Conservation (phyloP, 2,113 vertebrate genomes). For the Pedetes capensis region DNA sequence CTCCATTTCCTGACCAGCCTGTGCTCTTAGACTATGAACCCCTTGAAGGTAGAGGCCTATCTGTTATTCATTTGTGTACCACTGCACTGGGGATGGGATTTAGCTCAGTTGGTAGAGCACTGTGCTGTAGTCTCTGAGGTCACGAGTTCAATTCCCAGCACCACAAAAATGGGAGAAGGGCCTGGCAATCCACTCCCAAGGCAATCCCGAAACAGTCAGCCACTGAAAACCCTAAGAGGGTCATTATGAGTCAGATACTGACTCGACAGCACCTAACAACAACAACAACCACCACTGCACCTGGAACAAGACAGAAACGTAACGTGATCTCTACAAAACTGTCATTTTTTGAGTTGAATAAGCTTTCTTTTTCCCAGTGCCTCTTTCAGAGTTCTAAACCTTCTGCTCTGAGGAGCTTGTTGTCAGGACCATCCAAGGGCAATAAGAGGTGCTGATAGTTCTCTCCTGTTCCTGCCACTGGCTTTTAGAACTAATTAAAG, state of each 20-base stretch:
- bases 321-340: not conserved
- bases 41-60: not conserved
- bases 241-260: too few relatives aligned
- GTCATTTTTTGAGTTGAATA: not conserved
- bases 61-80: not conserved
- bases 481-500: constrained; percentile 55
- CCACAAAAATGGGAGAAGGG: too few relatives aligned
- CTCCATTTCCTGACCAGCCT: not conserved
- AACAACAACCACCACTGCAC: not conserved
- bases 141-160: too few relatives aligned
- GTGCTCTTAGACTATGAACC: not conserved
- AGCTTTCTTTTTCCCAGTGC: not conserved
- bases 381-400: not conserved
- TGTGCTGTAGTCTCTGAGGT: too few relatives aligned
- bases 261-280: too few relatives aligned
- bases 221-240: too few relatives aligned
- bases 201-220: too few relatives aligned
- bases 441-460: not conserved
- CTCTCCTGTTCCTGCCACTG: not conserved
- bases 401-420: not conserved
- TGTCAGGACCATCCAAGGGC: not conserved
- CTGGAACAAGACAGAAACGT: not conserved
- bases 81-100: too few relatives aligned
- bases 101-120: too few relatives aligned
- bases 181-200: too few relatives aligned